These are phyloP conservation scores for Eristalis intricaria DNA, from an alignment of 2,888 invertebrate species.

Conservation along the genomic window DNA sequence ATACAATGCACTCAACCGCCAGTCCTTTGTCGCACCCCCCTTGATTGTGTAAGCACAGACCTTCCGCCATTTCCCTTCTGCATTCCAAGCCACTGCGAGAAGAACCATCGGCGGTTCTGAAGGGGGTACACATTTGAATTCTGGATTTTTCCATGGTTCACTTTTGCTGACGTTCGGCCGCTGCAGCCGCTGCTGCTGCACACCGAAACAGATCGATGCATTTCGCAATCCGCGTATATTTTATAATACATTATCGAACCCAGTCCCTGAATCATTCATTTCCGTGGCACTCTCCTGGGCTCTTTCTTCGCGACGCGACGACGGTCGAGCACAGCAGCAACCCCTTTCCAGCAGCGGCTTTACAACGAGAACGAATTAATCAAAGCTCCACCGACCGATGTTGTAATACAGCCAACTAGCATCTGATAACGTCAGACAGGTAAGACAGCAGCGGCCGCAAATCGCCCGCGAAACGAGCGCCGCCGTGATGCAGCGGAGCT, in stretches of 20 bases:
- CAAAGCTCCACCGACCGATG: conserved; percentile 57
- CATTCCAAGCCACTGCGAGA: not conserved
- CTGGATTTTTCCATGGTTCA: conserved; percentile 7
- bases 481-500: conserved; percentile 48
- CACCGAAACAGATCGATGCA: conserved; percentile 39
- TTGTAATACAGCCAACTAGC: conserved; percentile 51
- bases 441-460: not conserved
- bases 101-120: not conserved
- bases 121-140: not conserved
- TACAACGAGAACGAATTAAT: conserved; percentile 21
- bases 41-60: not conserved
- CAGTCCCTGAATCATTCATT: conserved; percentile 55
- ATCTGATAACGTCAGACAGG: conserved; percentile 40
- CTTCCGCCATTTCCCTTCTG: not conserved
- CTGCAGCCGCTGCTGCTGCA: not conserved
- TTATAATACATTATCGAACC: conserved; percentile 58
- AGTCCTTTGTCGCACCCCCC: not conserved
- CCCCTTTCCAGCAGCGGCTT: conserved; percentile 22
- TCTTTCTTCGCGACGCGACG: conserved; percentile 4
- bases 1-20: not conserved
- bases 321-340: not conserved
- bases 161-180: not conserved
- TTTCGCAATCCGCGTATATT: conserved; percentile 61
- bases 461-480: not conserved
- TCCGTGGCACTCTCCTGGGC: not conserved